Conservation (phyloP, 2,888 invertebrate genomes). For the Meghimatium bilineatum region DNA sequence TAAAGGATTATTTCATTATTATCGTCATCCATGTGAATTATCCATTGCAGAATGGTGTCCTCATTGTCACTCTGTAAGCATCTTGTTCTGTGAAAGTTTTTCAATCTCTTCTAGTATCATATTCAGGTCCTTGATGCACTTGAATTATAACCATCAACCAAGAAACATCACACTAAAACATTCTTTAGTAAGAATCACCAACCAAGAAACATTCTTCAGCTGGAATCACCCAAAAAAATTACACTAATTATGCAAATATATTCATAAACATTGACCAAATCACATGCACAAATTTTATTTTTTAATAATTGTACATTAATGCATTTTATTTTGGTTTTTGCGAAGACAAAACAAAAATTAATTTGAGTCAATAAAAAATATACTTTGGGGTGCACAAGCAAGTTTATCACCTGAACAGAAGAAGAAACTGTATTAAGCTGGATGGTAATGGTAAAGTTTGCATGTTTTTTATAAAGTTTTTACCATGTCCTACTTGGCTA, state of each 20-base stretch:
- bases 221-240: too few relatives aligned
- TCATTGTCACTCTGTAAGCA: too few relatives aligned
- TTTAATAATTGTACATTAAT: not conserved
- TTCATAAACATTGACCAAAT: not conserved
- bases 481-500: constrained; percentile 61
- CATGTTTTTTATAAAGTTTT: constrained; percentile 62
- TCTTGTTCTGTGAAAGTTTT: too few relatives aligned
- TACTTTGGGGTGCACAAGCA: not conserved
- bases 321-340: not conserved
- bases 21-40: too few relatives aligned
- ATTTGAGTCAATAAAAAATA: not conserved
- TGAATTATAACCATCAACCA: too few relatives aligned
- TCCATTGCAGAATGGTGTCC: too few relatives aligned
- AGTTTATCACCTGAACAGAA: constrained; percentile 54
- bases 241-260: not conserved
- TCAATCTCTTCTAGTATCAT: too few relatives aligned
- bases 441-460: constrained; percentile 64
- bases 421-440: constrained; percentile 64
- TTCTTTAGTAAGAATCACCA: too few relatives aligned
- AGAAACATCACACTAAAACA: too few relatives aligned
- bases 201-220: too few relatives aligned
- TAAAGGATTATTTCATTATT: too few relatives aligned
- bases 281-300: not conserved
- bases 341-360: not conserved
- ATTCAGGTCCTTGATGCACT: too few relatives aligned